Evolutionary conservation across 2,888 invertebrate genomes (phyloP), one percentile per base, ranked within the genome.

Genomic region (Sialis lutaria): DNA sequence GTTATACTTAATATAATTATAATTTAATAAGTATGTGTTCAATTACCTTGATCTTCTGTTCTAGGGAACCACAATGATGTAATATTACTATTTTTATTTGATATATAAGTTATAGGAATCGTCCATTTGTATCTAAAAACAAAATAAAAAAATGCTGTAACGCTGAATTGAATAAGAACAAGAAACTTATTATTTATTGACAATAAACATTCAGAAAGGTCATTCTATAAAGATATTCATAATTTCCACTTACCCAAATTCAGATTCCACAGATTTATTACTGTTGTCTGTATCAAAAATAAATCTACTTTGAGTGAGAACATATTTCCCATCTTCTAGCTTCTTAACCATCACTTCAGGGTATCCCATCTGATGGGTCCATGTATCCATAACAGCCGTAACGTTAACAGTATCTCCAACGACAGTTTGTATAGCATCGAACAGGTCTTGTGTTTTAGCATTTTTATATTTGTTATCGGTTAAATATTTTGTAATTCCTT

Each of bases 361-460:
- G 56, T 79, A 83, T 0, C 92, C 92, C 82, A 82, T 88, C 64
- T 92, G 91, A 40, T 75, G 72, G 0, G 88, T 91, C 86, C 89
- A 93, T 0, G 90, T 89, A 57, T 85, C 79, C 85, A 92, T 85
- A 49, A 70, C 69, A 57, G 62, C 70, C 55, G 64, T 67, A 4
- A 80, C 60, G 57, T 73, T 70, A 5, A 79, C 65, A 47, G 65
- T 62, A 9, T 62, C 63, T 35, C 65, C 65, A 47, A 74, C 72
- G 48, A 73, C 65, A 0, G 67, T 64, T 56, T 79, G 76, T 22
- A 91, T 63, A 41, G 76, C 77, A 3, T 72, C 65, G 57, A 88
- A 77, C 41, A 91, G 70, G 60, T 92, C 81, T 48, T 77, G 72
- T 0, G 91, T 92, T 47, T 81, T 74, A 0, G 92, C 91, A 60